These are phyloP conservation scores for Drosophila niveifrons DNA, from an alignment of 2,888 invertebrate species.

Conservation along the genomic window DNA sequence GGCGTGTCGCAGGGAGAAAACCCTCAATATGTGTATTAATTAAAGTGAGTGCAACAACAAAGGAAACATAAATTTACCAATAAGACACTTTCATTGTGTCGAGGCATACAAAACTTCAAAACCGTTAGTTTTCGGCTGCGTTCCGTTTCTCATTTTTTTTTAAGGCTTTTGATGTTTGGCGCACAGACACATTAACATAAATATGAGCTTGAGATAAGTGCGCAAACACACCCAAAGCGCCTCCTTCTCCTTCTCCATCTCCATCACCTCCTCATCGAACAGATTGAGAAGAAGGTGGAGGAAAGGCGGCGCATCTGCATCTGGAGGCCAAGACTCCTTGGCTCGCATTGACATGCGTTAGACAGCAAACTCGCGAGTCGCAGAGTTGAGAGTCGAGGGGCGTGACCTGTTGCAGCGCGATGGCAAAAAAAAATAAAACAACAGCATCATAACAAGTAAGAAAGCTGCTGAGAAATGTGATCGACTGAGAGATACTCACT, in stretches of 20 bases:
- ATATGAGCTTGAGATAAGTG: constrained; percentile 77
- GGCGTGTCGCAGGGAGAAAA: constrained; percentile 23
- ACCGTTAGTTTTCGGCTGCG: constrained; percentile 55
- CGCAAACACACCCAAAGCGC: constrained; percentile 59
- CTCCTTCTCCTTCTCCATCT: not conserved
- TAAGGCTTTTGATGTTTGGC: constrained; percentile 74
- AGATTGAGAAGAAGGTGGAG: not conserved
- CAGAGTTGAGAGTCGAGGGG: constrained; percentile 50
- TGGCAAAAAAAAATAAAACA: constrained; percentile 14
- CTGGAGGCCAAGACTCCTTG: constrained; percentile 4
- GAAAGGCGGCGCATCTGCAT: constrained; percentile 8
- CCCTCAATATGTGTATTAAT: constrained; percentile 47
- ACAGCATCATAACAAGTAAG: not conserved
- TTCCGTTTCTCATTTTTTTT: constrained; percentile 20
- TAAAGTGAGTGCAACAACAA: constrained; percentile 56
- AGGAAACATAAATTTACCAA: constrained; percentile 77
- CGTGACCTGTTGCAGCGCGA: constrained; percentile 64
- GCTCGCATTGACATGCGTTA: constrained; percentile 73
- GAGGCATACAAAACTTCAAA: constrained; percentile 11
- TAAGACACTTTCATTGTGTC: constrained; percentile 68
- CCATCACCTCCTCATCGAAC: not conserved
- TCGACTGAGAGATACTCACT: not conserved
- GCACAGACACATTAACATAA: constrained; percentile 74
- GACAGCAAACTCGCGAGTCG: constrained; percentile 40
- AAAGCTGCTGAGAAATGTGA: not conserved